phyloP scores from a whole-genome alignment of 2,888 invertebrate genomes.

The Phorcus lineatus region DNA sequence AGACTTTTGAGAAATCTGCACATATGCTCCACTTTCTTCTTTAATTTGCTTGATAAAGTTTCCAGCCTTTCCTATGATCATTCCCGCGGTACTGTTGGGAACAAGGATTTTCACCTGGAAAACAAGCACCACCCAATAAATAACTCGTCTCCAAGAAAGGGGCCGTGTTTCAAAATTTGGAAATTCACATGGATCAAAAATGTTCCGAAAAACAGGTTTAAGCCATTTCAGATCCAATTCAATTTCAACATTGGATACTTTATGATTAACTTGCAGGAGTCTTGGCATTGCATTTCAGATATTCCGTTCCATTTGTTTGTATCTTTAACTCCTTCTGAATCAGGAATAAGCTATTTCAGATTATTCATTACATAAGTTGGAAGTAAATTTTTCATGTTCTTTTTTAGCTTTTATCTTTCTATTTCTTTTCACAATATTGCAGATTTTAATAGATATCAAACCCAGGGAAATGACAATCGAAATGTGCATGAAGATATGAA shows the following conservation, averaged over 20 bases:
- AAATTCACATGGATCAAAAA: not conserved
- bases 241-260: no score
- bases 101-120: constrained; percentile 75
- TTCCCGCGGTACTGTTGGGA: constrained; percentile 76
- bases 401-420: not conserved
- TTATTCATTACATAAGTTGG: no score
- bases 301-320: no score
- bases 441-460: no score
- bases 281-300: no score
- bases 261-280: no score
- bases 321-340: no score
- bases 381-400: not conserved
- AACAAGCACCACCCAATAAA: not conserved
- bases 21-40: constrained; percentile 76
- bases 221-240: no score
- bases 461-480: no score
- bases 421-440: not conserved
- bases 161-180: not conserved
- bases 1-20: constrained; percentile 76
- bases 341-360: no score
- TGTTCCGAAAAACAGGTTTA: no score
- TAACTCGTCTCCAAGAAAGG: not conserved
- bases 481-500: no score
- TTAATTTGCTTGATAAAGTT: constrained; percentile 75
- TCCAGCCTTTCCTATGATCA: constrained; percentile 76